These are phyloP conservation scores for Cromileptes altivelis DNA, from an alignment of 2,113 vertebrate species.

Conservation along the genomic window DNA sequence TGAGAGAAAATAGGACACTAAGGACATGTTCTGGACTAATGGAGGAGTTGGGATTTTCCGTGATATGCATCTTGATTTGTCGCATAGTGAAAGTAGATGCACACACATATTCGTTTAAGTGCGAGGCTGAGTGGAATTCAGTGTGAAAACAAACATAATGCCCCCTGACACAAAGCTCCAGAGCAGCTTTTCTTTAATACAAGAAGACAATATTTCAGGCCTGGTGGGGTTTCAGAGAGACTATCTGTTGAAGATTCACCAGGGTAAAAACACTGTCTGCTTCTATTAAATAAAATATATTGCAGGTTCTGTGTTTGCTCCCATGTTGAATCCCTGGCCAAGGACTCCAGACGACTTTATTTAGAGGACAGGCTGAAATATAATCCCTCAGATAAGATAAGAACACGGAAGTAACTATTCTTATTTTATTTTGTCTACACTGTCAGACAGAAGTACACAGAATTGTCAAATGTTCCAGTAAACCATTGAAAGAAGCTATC, in stretches of 20 bases:
- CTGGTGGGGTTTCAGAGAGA: conserved; percentile 26
- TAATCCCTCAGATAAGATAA: conserved; percentile 40
- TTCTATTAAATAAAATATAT: conserved; percentile 55
- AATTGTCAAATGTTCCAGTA: conserved; percentile 13
- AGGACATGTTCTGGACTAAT: conserved; percentile 16
- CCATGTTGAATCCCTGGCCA: conserved; percentile 21
- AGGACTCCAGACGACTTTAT: conserved; percentile 38
- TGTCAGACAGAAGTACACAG: neutral
- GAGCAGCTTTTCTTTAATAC: conserved; percentile 50
- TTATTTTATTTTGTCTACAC: conserved; percentile 25
- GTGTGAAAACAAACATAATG: conserved; percentile 33
- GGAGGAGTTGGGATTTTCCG: conserved; percentile 17
- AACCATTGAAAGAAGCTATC: neutral
- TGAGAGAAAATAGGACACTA: conserved; percentile 11
- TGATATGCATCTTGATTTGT: conserved; percentile 44
- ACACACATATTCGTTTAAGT: conserved; percentile 12
- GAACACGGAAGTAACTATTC: neutral
- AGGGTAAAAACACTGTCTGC: conserved; percentile 44
- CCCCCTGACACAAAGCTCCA: conserved; percentile 30
- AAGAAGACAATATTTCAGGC: conserved; percentile 42
- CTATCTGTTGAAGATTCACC: conserved; percentile 9
- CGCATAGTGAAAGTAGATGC: conserved; percentile 1
- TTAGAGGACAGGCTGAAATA: conserved; percentile 46
- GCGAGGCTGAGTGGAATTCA: conserved; percentile 28
- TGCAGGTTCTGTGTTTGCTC: conserved; percentile 18